A percentile compares a stretch with the other conserved stretches of the same genome.
Evolutionary conservation across 2,888 invertebrate species (phyloP).

Genomic region (Limnephilus rhombicus): DNA sequence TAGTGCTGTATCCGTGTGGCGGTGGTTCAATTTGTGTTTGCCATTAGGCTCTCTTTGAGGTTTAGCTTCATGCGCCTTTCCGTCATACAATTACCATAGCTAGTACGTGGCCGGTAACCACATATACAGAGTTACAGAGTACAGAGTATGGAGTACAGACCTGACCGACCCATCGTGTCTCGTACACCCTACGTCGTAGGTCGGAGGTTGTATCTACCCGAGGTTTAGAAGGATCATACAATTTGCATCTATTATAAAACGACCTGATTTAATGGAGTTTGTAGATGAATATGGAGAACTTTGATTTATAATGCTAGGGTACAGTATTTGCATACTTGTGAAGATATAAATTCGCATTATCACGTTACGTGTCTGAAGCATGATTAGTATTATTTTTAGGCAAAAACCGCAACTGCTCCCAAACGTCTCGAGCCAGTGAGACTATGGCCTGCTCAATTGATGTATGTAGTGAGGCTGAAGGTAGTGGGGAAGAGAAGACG

Average conservation of each 20-base stretch:
- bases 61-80: conserved; percentile 7
- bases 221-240: neutral
- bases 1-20: neutral
- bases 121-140: neutral
- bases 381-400: no score
- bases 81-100: conserved; percentile 37
- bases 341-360: neutral
- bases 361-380: no score
- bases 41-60: conserved; percentile 43
- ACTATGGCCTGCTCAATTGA: no score
- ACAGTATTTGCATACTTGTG: conserved; percentile 29
- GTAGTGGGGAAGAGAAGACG: no score
- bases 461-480: no score
- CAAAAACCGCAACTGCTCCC: no score
- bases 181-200: neutral
- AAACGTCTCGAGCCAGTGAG: no score
- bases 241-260: conserved; percentile 27
- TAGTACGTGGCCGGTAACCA: neutral
- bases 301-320: neutral
- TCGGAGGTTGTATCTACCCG: neutral
- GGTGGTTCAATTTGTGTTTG: conserved; percentile 46
- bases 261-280: conserved; percentile 14
- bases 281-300: neutral
- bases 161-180: neutral
- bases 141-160: neutral